Percentiles rank a stretch among this genome's conserved stretches.
phyloP scores from a whole-genome alignment of 2,888 invertebrate genomes.

The Harmothoe impar region DNA sequence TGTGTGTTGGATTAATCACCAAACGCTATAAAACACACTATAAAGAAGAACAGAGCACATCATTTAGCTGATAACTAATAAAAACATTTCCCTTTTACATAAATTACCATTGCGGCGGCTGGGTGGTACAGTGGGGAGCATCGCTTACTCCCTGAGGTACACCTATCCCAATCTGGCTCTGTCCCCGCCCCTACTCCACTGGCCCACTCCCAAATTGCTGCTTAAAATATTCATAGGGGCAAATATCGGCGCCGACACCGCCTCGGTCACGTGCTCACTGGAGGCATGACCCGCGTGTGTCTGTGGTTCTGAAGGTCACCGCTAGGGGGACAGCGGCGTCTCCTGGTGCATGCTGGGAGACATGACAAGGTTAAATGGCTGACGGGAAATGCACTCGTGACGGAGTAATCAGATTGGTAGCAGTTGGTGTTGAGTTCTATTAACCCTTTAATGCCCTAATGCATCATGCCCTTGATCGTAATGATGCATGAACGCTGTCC shows the following conservation, averaged over 20 bases:
- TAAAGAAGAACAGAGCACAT: not conserved
- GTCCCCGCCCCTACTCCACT: not conserved
- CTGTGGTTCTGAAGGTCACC: not conserved
- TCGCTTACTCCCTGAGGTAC: not conserved
- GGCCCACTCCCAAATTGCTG: conserved; percentile 11
- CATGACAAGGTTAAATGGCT: conserved; percentile 30
- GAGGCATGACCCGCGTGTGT: not conserved
- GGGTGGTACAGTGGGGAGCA: not conserved
- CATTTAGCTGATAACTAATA: not conserved
- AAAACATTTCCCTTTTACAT: not conserved
- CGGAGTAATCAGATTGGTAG: too few relatives aligned
- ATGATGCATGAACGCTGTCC: too few relatives aligned
- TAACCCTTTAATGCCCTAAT: too few relatives aligned
- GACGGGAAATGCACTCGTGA: not conserved
- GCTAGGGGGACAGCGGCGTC: not conserved
- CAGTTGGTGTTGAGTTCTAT: too few relatives aligned
- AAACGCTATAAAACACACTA: not conserved
- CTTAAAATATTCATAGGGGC: conserved; percentile 33
- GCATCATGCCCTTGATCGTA: too few relatives aligned
- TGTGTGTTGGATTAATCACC: too few relatives aligned
- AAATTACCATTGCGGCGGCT: not conserved
- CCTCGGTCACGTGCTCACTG: not conserved
- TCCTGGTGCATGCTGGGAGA: not conserved
- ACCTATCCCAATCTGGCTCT: not conserved
- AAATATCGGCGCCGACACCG: not conserved